A percentile compares a stretch with the other conserved stretches of the same genome.
These are phyloP conservation scores for Crioceris asparagi DNA, from an alignment of 2,888 invertebrate genomes.

Conservation along the genomic window DNA sequence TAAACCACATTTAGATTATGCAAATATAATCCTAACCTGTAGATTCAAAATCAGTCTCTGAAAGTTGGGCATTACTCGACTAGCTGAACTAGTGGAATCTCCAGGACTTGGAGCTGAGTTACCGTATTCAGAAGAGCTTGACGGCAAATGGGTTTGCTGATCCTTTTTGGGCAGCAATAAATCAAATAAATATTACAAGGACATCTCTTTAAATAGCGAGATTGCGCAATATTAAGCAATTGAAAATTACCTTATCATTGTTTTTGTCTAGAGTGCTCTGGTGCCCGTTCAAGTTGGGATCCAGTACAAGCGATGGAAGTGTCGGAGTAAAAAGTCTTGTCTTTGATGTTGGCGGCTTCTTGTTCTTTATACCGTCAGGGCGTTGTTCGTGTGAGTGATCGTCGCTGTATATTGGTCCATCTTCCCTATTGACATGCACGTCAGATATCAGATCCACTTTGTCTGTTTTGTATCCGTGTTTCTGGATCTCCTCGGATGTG, in stretches of 20 bases:
- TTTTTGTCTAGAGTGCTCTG: slow-evolving; percentile 25
- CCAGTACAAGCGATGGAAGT: slow-evolving; percentile 25
- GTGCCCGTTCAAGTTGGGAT: slow-evolving; percentile 26
- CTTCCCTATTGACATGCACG: slow-evolving; percentile 34
- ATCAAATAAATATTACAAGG: too few species aligned
- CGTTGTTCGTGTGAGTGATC: slow-evolving; percentile 57
- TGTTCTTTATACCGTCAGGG: slow-evolving; percentile 39
- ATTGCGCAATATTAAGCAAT: too few species aligned
- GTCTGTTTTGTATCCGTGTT: slow-evolving; percentile 30
- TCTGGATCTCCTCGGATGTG: slow-evolving; percentile 63
- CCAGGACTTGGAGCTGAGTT: slow-evolving; percentile 32
- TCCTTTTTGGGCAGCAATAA: slow-evolving; percentile 31
- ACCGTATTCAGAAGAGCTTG: slow-evolving; percentile 31
- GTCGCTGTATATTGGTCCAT: slow-evolving; percentile 39
- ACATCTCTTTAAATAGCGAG: too few species aligned
- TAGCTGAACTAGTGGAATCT: slow-evolving; percentile 42
- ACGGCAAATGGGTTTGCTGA: slow-evolving; percentile 32
- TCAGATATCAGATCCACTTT: slow-evolving; percentile 29
- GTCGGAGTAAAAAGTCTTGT: slow-evolving; percentile 32
- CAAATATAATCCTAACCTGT: slow-evolving; percentile 66
- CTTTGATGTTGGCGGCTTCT: slow-evolving; percentile 24
- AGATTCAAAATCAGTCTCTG: slow-evolving; percentile 57
- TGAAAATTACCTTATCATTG: too few species aligned
- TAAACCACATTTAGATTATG: too few species aligned
- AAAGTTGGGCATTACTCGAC: slow-evolving; percentile 54